phyloP scores from a whole-genome alignment of 1,140 invertebrate species.

The Drosophila serrata region DNA sequence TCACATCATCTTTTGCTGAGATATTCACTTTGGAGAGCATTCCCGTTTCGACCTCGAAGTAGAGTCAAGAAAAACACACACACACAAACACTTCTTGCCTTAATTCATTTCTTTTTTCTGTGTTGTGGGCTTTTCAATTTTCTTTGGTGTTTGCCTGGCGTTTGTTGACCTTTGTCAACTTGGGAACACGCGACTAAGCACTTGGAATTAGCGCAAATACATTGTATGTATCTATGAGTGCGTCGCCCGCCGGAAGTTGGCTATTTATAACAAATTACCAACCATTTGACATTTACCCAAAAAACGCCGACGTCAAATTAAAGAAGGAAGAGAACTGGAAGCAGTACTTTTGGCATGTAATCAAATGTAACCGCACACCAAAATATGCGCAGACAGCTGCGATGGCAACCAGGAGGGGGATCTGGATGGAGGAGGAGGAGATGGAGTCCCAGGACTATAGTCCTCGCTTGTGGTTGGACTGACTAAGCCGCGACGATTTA shows the following conservation, averaged over 20 bases:
- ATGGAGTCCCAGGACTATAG: background rate
- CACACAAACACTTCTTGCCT: conserved; percentile 26
- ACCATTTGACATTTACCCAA: conserved; percentile 81
- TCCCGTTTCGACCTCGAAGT: conserved; percentile 27
- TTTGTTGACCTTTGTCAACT: conserved; percentile 82
- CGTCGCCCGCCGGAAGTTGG: conserved; percentile 66
- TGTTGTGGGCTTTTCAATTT: conserved; percentile 34
- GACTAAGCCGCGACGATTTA: conserved; percentile 67
- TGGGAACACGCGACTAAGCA: conserved; percentile 73
- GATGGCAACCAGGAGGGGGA: conserved; percentile 2
- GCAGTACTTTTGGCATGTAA: conserved; percentile 74
- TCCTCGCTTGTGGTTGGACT: conserved; percentile 42
- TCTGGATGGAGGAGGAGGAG: background rate
- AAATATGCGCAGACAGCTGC: conserved; percentile 64
- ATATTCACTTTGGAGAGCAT: conserved; percentile 44
- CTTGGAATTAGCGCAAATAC: conserved; percentile 75
- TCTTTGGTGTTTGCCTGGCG: conserved; percentile 19
- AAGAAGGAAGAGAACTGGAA: conserved; percentile 45
- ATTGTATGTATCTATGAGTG: conserved; percentile 24
- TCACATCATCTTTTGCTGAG: conserved; percentile 11
- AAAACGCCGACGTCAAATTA: conserved; percentile 60
- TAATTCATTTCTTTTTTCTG: conserved; percentile 34
- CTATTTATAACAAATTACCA: conserved; percentile 84
- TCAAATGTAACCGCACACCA: conserved; percentile 81
- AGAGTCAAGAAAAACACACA: background rate